These are phyloP conservation scores for Xestia sexstrigata DNA, from an alignment of 2,888 invertebrate genomes.

Conservation along the genomic window DNA sequence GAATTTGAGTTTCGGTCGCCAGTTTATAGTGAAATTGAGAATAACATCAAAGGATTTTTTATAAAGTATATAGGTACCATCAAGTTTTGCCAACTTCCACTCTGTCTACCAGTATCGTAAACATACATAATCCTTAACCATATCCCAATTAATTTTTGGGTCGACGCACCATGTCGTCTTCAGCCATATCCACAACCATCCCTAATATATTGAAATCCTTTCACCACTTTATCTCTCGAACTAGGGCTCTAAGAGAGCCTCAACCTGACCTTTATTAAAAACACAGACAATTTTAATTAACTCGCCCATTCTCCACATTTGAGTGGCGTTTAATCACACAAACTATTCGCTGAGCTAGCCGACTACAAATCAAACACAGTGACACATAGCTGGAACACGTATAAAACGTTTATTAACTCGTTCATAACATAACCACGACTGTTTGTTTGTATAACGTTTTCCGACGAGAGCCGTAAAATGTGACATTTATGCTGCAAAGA, in stretches of 20 bases:
- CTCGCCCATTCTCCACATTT: conserved; percentile 28
- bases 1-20: conserved; percentile 20
- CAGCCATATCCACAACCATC: not conserved
- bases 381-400: conserved; percentile 40
- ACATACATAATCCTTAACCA: too few species aligned
- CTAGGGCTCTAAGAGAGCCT: not conserved
- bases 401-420: conserved; percentile 40
- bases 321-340: conserved; percentile 59
- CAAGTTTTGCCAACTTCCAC: not conserved
- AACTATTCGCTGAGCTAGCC: conserved; percentile 30
- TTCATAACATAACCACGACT: conserved; percentile 45
- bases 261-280: not conserved
- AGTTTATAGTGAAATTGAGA: conserved; percentile 6
- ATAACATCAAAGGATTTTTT: not conserved
- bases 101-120: not conserved
- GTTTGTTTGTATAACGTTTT: conserved; percentile 46
- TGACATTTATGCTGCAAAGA: conserved; percentile 46
- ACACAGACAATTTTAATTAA: conserved; percentile 30
- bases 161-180: not conserved
- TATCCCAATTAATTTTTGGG: too few species aligned
- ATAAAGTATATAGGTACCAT: not conserved
- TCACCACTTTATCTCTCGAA: not conserved
- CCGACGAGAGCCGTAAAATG: conserved; percentile 43
- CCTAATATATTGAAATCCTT: not conserved
- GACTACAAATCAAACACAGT: conserved; percentile 43